phyloP scores from a whole-genome alignment of 2,888 invertebrate species.

The Xestobium rufovillosum region DNA sequence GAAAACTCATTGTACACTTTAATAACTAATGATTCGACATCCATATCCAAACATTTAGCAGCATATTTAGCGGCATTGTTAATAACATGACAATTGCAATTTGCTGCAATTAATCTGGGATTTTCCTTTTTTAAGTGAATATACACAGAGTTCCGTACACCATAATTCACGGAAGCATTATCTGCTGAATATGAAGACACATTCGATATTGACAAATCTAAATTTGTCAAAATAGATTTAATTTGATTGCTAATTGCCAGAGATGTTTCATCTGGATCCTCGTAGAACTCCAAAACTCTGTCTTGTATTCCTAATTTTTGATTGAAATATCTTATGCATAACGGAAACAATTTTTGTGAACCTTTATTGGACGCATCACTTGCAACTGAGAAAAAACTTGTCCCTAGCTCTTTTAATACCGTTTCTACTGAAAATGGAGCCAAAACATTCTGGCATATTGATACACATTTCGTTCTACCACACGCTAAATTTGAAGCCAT shows the following conservation, averaged over 20 bases:
- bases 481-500: too few species aligned
- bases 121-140: constrained; percentile 13
- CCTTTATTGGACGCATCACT: constrained; percentile 10
- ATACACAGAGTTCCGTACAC: constrained; percentile 18
- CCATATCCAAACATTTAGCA: constrained; percentile 19
- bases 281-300: constrained; percentile 4
- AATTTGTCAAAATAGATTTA: neutral
- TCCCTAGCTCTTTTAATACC: neutral
- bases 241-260: constrained; percentile 2
- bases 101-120: constrained; percentile 17
- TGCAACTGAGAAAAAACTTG: constrained; percentile 7
- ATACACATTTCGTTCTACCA: too few species aligned
- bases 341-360: constrained; percentile 8
- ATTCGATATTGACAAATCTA: constrained; percentile 3
- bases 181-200: constrained; percentile 14
- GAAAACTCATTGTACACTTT: constrained; percentile 24
- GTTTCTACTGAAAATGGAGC: neutral
- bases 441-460: neutral
- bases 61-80: constrained; percentile 21
- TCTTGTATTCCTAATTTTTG: constrained; percentile 11
- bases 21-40: constrained; percentile 25
- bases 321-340: constrained; percentile 10
- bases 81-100: constrained; percentile 22
- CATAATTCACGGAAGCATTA: constrained; percentile 19
- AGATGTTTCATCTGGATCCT: constrained; percentile 5